phyloP scores from a whole-genome alignment of 2,888 invertebrate species.

The Aelia acuminata region DNA sequence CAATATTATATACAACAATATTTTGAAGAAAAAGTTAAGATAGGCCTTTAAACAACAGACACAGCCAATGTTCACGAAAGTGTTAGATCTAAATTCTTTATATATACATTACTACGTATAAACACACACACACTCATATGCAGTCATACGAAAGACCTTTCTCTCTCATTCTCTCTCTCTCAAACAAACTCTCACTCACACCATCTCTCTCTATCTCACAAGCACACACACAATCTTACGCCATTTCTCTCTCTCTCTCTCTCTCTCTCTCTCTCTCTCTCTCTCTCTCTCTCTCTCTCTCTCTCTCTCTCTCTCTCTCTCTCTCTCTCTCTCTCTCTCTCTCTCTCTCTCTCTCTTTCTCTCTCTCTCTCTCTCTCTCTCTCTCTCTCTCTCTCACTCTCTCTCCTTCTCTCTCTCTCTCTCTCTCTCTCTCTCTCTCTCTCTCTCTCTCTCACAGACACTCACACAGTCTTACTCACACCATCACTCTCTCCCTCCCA shows the following conservation, averaged over 20 bases:
- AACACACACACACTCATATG: not conserved
- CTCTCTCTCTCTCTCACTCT: too few relatives aligned
- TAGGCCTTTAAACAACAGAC: constrained; percentile 46
- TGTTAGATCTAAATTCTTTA: not conserved
- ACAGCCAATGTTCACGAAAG: constrained; percentile 45
- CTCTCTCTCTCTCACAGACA: too few relatives aligned
- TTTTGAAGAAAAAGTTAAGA: constrained; percentile 28
- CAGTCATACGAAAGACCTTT: too few relatives aligned
- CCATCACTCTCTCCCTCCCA: too few relatives aligned
- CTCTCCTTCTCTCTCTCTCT: too few relatives aligned
- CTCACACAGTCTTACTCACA: too few relatives aligned
- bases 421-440: too few relatives aligned
- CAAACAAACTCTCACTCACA: not conserved
- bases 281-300: not conserved
- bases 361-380: too few relatives aligned
- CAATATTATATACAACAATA: constrained; percentile 10
- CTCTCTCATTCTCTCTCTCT: not conserved
- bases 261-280: not conserved
- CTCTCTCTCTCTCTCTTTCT: too few relatives aligned
- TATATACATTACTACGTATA: not conserved
- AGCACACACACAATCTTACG: too few relatives aligned
- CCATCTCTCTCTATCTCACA: too few relatives aligned
- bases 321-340: not conserved
- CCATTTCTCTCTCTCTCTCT: not conserved
- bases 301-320: not conserved